Conservation (phyloP, 2,888 invertebrate genomes). For the Podabrus alpinus region DNA sequence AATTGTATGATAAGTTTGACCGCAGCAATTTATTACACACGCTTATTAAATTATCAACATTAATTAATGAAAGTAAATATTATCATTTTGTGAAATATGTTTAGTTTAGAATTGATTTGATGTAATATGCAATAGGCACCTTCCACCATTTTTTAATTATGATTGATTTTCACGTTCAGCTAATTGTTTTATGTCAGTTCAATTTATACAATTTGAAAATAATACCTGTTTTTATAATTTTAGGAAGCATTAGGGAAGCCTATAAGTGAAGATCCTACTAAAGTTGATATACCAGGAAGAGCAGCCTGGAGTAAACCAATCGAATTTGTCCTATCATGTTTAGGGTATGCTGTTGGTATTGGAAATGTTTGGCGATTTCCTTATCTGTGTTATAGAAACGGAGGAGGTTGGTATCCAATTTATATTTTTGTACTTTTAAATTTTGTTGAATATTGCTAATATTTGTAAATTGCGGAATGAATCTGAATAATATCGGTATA, state of each 20-base stretch:
- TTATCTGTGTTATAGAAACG: slow-evolving; percentile 77
- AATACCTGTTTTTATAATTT: neutral
- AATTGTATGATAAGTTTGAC: neutral
- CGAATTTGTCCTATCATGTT: slow-evolving; percentile 77
- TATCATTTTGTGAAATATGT: neutral
- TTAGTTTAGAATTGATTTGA: neutral
- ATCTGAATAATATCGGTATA: neutral
- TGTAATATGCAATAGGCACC: neutral
- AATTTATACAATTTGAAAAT: neutral
- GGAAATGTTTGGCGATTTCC: slow-evolving; percentile 84
- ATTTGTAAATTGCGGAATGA: neutral
- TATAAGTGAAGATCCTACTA: neutral
- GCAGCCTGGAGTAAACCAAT: slow-evolving; percentile 66
- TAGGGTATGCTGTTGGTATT: slow-evolving; percentile 77
- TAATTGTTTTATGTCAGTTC: neutral
- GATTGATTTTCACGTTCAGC: neutral
- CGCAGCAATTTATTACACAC: neutral
- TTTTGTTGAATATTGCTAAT: neutral
- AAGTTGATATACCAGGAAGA: slow-evolving; percentile 48
- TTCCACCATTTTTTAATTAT: neutral
- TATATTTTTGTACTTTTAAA: neutral
- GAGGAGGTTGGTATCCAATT: slow-evolving; percentile 66
- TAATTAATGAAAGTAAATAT: neutral
- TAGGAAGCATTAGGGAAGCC: slow-evolving; percentile 6
- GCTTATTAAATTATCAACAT: neutral